Conservation (phyloP, 2,113 vertebrate genomes). For the Prinia subflava region DNA sequence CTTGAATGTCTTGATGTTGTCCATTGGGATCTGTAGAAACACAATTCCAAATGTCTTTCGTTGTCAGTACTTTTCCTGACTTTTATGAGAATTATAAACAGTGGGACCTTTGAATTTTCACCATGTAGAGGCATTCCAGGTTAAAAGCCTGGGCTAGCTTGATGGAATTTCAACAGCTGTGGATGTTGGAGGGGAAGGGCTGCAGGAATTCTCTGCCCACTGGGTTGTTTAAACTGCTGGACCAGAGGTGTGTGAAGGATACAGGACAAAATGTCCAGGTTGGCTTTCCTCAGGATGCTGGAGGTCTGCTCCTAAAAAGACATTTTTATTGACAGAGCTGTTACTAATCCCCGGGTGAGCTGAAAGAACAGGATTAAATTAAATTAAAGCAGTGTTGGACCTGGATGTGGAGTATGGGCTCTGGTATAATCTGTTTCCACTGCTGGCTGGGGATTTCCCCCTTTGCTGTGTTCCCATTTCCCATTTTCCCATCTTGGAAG, state of each 20-base stretch:
- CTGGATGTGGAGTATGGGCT: rapidly evolving
- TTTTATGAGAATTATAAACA: neutral
- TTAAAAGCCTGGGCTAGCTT: neutral
- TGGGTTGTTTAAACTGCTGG: neutral
- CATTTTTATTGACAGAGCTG: neutral
- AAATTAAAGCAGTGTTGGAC: neutral
- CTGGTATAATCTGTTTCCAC: neutral
- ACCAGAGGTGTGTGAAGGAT: neutral
- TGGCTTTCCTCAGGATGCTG: neutral
- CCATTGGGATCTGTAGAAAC: neutral
- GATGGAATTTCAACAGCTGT: neutral
- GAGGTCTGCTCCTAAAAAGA: neutral
- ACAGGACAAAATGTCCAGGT: neutral
- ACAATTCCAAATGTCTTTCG: neutral
- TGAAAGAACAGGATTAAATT: neutral
- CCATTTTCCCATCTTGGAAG: neutral
- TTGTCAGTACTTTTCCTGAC: neutral
- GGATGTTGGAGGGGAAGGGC: neutral
- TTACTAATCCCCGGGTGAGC: neutral
- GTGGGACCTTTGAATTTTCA: neutral
- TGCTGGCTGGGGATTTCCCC: neutral
- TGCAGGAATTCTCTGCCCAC: neutral
- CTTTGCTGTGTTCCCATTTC: neutral
- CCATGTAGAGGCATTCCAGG: neutral
- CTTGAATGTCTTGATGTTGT: neutral